phyloP scores from a whole-genome alignment of 2,888 invertebrate genomes.

The Phyto melanocephala region DNA sequence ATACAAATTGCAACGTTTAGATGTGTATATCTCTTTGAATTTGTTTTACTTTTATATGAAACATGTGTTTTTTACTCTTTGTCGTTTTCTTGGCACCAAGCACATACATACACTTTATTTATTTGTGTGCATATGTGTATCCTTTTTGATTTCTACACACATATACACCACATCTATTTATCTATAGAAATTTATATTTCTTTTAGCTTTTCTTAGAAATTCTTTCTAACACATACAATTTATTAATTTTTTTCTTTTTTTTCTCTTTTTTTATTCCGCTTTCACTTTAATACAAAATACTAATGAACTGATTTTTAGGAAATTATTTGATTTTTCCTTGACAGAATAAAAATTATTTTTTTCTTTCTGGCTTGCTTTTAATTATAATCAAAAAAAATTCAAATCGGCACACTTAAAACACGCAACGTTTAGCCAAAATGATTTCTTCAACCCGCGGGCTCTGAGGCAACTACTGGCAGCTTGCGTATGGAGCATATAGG shows the following conservation, averaged over 20 bases:
- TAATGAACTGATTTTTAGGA: slow-evolving; percentile 1
- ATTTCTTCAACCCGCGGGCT: slow-evolving; percentile 80
- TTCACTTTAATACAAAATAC: slow-evolving; percentile 15
- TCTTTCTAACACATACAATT: no score
- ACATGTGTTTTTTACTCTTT: not conserved
- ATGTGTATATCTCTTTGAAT: no score
- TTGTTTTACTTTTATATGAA: not conserved
- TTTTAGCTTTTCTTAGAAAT: not conserved
- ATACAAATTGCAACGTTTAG: no score
- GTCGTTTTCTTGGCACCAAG: not conserved
- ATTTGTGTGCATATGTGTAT: not conserved
- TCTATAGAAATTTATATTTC: not conserved
- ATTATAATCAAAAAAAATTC: slow-evolving; percentile 57
- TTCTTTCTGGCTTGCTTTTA: slow-evolving; percentile 36
- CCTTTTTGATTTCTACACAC: not conserved
- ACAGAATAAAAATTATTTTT: slow-evolving; percentile 26
- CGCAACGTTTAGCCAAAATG: slow-evolving; percentile 78
- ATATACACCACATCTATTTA: not conserved
- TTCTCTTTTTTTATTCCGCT: not conserved
- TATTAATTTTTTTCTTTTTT: not conserved
- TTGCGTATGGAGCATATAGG: slow-evolving; percentile 68
- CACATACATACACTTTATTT: not conserved
- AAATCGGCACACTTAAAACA: slow-evolving; percentile 68
- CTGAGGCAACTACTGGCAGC: slow-evolving; percentile 79
- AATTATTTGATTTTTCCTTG: slow-evolving; percentile 21